These are phyloP conservation scores for Petrocephalus zakoni DNA, from an alignment of 2,113 vertebrate genomes.

Conservation along the genomic window DNA sequence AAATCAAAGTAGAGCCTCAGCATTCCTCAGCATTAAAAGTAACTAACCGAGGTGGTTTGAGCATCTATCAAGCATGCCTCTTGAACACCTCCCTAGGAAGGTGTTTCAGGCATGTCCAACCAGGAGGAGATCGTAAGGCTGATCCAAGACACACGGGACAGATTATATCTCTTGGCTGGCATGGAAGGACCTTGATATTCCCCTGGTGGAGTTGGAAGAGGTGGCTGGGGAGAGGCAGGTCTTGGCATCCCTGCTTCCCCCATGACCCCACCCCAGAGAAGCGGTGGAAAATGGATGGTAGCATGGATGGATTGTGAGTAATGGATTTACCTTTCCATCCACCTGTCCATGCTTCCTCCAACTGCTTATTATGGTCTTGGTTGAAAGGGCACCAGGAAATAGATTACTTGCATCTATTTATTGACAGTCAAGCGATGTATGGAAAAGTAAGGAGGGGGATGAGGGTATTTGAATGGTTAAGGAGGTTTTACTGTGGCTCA, in stretches of 20 bases:
- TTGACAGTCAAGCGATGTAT: background rate
- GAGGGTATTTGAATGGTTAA: background rate
- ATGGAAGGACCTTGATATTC: background rate
- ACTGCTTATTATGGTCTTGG: background rate
- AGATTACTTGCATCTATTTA: background rate
- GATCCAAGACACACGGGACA: background rate
- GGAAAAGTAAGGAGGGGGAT: background rate
- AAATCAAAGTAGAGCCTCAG: background rate
- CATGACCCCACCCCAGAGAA: background rate
- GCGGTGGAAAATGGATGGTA: background rate
- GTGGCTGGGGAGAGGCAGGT: background rate
- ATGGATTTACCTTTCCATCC: background rate
- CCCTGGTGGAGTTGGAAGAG: background rate
- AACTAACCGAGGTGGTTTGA: background rate
- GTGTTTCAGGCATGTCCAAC: background rate
- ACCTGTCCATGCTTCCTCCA: background rate
- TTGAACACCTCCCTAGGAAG: background rate
- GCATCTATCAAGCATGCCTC: background rate
- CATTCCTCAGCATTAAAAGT: background rate
- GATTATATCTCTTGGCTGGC: background rate
- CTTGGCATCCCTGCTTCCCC: background rate
- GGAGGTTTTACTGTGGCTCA: background rate
- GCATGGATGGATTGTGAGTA: background rate
- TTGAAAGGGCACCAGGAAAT: background rate
- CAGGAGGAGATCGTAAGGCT: background rate